Base-by-base conservation (phyloP, 1,140 invertebrate genomes). In the Arctopsyche grandis region DNA sequence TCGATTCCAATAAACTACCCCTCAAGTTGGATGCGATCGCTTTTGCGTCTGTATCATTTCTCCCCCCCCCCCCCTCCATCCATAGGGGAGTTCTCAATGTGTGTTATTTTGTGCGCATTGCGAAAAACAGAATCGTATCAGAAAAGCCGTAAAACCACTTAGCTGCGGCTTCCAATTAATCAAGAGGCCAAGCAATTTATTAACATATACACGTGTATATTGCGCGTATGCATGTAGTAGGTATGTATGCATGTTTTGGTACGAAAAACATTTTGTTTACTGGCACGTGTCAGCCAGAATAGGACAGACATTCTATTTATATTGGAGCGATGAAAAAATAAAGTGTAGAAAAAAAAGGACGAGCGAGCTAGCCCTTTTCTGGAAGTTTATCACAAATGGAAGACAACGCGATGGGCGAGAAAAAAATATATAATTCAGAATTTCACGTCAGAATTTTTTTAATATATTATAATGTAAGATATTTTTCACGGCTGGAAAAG, bases 61-160 rank as follows among this genome's bases (percentile, higher is more conserved):
- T 7, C 29, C 29, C 3, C 29, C 29, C 29, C 29, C 7, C 7
- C 29, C 29, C 29, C 3, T 38, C n/a, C n/a, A n/a, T n/a, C n/a
- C n/a, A n/a, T 38, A 38, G 29, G 29, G 29, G 29, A 38, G 7
- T 38, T 38, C 29, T 38, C 29, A 38, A 38, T 38, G 29, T 38
- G 48, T 52, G 21, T 19, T 21, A 21, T 60, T 60, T 48, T 75
- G 46, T 75, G 46, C 73, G 73, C 19, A 75, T 58, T 75, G 52
- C 52, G 73, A 75, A 75, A 75, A 75, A 56, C 21, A 44, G 52
- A 75, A 71, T 29, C 38, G 38, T 75, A 75, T 75, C 73, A 75
- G 73, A 75, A 60, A 75, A 75, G 73, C 73, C 73, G 52, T 75
- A 75, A 75, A 75, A 75, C 73, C 73, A 75, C 52, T 75, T 60